Percentiles rank a stretch among this genome's conserved stretches.
These are phyloP conservation scores for Trachelus tabidus DNA, from an alignment of 2,888 invertebrate genomes.

Conservation along the genomic window DNA sequence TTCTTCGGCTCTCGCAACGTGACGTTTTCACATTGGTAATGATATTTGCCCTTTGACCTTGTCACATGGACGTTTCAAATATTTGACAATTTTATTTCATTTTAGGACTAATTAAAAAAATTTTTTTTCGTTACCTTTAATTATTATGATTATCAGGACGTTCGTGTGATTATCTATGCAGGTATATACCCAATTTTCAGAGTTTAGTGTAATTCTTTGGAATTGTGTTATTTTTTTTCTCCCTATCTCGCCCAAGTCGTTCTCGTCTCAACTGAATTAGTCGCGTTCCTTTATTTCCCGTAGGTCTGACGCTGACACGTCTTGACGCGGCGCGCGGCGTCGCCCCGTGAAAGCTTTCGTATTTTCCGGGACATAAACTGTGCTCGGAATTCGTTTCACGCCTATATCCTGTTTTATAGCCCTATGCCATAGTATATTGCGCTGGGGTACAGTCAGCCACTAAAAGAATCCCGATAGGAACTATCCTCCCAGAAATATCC, in stretches of 20 bases:
- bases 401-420: conserved; percentile 26
- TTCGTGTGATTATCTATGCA: neutral
- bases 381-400: conserved; percentile 28
- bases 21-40: neutral
- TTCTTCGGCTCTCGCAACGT: neutral
- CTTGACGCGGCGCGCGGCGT: conserved; percentile 9
- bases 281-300: conserved; percentile 17
- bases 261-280: conserved; percentile 20
- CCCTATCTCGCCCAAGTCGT: conserved; percentile 2
- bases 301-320: conserved; percentile 2
- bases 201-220: neutral
- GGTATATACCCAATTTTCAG: neutral
- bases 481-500: neutral
- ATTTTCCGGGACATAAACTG: conserved; percentile 30
- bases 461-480: neutral
- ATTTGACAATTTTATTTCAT: neutral
- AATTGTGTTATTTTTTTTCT: neutral
- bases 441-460: neutral
- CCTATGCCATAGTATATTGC: conserved; percentile 8
- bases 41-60: neutral
- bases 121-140: neutral
- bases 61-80: neutral
- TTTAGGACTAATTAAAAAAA: neutral
- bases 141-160: neutral
- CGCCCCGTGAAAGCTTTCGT: conserved; percentile 25